Base-by-base conservation (phyloP, 2,888 invertebrate species). In the Lomographa bimaculata region DNA sequence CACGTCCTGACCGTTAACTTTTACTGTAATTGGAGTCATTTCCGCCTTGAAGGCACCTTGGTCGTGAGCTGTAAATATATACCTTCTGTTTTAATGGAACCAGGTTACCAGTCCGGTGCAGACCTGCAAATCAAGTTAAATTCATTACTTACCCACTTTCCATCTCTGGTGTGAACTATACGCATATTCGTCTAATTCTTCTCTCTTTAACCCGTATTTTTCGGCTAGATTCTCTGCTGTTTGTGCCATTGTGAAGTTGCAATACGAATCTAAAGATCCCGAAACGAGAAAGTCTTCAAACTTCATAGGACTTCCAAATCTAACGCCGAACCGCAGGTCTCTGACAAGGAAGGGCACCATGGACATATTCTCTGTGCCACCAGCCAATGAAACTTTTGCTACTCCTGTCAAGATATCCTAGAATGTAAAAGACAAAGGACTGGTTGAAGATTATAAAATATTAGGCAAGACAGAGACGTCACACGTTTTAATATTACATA, bases 301-400 rank as follows among this genome's bases (percentile, higher is more conserved):
- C 1, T 9, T 1, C 2, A 6, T 11, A 17, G 3, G 2, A 19
- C 7, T 12, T 1, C 29, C 8, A 11, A 29, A 11, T 5, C n/a
- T 6, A 1, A n/a, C 7, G 10, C 11, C 19, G 11, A 29, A 29
- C 3, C 29, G 29, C 7, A 16, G 94, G 63, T 94, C 93, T 37
- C 97, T 90, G 0, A 94, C 93, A 8, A 93, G 89, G 71, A 93
- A 29, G 2, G 29, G 29, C 5, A 29, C 29, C 19, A 11, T 29
- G 7, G 96, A 96, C 98, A 98, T 98, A 74, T 93, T 97, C 65
- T 98, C 98, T 6, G 93, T 91, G 1, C 98, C 98, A 19, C 97
- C 97, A 11, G 96, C 93, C 23, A 98, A 77, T 1, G 95, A 94
- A 23, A 98, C 91, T 77, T 19, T 19, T 1, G 97, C 94, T 46